Percentiles rank a stretch among this genome's conserved stretches.
phyloP scores from a whole-genome alignment of 2,888 invertebrate genomes.

The Cephus pygmeus region DNA sequence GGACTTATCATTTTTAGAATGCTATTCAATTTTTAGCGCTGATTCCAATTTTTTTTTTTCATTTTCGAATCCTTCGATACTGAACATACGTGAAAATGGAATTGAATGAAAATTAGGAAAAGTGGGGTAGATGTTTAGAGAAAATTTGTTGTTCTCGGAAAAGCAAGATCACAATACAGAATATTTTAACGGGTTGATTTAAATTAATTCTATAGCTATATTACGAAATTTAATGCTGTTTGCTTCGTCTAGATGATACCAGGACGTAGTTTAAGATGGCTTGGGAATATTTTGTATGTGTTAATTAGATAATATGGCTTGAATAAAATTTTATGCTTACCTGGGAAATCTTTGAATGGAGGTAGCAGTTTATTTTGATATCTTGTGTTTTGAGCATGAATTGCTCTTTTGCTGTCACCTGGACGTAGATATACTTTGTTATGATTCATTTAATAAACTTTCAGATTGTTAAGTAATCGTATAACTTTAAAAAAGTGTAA shows the following conservation, averaged over 20 bases:
- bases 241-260: neutral
- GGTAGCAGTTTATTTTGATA: neutral
- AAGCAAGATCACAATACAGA: neutral
- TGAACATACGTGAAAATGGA: neutral
- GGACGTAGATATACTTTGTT: neutral
- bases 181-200: neutral
- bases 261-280: neutral
- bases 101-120: neutral
- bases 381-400: neutral
- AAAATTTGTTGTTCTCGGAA: neutral
- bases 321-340: neutral
- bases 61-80: neutral
- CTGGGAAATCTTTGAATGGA: neutral
- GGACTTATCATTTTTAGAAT: neutral
- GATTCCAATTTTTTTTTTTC: neutral
- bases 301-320: neutral
- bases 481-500: neutral
- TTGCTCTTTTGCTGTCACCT: neutral
- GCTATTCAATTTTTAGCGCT: neutral
- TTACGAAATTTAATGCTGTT: neutral
- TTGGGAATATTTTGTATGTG: neutral
- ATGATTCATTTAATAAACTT: neutral
- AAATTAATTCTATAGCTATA: neutral
- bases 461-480: neutral
- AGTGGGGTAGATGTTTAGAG: neutral